Base-by-base conservation (phyloP, 2,888 invertebrate species). In the Stratiomys singularior region DNA sequence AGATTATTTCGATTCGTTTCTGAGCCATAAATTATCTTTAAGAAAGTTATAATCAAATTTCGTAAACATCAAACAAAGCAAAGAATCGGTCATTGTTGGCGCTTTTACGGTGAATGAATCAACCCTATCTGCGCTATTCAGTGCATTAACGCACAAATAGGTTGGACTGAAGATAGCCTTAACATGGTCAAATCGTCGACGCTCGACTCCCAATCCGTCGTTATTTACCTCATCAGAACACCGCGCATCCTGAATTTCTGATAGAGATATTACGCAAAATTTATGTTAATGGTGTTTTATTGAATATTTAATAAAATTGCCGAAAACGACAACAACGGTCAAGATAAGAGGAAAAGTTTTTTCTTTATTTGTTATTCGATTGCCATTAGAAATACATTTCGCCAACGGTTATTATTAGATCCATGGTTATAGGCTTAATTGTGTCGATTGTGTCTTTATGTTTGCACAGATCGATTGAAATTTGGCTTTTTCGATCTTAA, bases 261-360 rank as follows among this genome's bases (percentile, higher is more conserved):
- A 79, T 79, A 76, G 77, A 77, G 77, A 72, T 74, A 67, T 79
- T 77, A 79, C 74, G 47, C 58, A 60, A 72, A 74, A 74, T 77
- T 78, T 72, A 76, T 46, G 63, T 15, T 78, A 58, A 78, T 71
- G 47, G 15, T 46, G 37, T 37, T 72, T 76, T 76, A 78, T 76
- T 72, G 78, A 76, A 69, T 76, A 46, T 76, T 76, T 47, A 25
- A 64, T 63, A 64, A 63, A 47, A 76, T 63, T 23, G 25, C 47
- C 9, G 52, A 27, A 52, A 15, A 23, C 27, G 56, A 56, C 52
- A 18, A 37, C 37, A 9, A 37, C 37, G 37, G 71, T 27, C 56
- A 52, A 72, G 71, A 72, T 72, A 72, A 47, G 71, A 72, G 37
- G 37, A 37, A 37, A 7, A 69, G n/a, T 25, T 47, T 47, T 56